A percentile compares a stretch with the other conserved stretches of the same genome.
phyloP scores from a whole-genome alignment of 2,888 invertebrate species.

The Drosophila merina region DNA sequence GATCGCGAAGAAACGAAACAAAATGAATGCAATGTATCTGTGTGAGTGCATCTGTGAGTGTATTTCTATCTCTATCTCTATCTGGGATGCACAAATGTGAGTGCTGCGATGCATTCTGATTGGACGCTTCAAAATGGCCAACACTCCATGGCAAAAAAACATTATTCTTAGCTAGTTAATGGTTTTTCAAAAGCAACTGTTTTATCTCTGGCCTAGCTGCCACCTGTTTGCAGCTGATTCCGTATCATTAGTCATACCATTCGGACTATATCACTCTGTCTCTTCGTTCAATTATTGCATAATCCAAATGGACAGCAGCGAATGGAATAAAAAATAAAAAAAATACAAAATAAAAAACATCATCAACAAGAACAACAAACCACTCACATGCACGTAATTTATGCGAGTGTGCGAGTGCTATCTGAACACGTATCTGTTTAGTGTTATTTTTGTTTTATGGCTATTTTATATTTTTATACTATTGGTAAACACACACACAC shows the following conservation, averaged over 20 bases:
- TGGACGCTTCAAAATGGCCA: conserved; percentile 63
- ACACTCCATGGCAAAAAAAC: no score
- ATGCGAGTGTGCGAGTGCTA: conserved; percentile 21
- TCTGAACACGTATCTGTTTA: conserved; percentile 50
- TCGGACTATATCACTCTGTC: conserved; percentile 32
- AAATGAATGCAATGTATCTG: conserved; percentile 14
- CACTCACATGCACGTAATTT: conserved; percentile 6
- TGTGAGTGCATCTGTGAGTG: neutral
- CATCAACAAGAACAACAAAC: conserved; percentile 45
- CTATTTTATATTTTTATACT: conserved; percentile 46
- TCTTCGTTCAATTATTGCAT: conserved; percentile 57
- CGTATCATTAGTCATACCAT: conserved; percentile 33
- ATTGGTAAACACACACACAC: conserved; percentile 3
- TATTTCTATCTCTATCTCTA: conserved; percentile 1
- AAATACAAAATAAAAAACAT: conserved; percentile 23
- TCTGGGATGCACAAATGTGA: conserved; percentile 6
- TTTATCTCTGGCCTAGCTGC: conserved; percentile 5
- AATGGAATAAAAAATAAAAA: conserved; percentile 22
- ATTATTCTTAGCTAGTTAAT: neutral
- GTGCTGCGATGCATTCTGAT: conserved; percentile 54
- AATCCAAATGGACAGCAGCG: conserved; percentile 42
- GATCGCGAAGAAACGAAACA: conserved; percentile 6
- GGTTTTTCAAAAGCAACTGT: neutral
- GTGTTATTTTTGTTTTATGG: conserved; percentile 49
- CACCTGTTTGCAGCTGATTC: conserved; percentile 37